phyloP scores from a whole-genome alignment of 2,888 invertebrate genomes.

The Liposcelis brunnea region DNA sequence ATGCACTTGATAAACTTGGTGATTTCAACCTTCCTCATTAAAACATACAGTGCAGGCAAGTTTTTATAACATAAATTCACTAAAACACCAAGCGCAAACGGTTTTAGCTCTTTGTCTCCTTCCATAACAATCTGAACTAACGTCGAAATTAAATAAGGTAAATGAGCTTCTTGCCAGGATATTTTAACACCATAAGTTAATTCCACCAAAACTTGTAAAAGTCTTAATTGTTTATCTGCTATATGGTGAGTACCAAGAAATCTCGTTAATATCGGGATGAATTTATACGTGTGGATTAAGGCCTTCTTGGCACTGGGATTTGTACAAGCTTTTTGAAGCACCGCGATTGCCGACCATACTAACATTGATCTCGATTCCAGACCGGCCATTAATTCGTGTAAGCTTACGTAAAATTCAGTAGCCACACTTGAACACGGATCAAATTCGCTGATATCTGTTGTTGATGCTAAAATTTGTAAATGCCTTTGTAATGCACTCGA shows the following conservation, averaged over 20 bases:
- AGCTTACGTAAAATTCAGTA: conserved; percentile 46
- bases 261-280: conserved; percentile 44
- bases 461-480: conserved; percentile 44
- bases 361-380: conserved; percentile 37
- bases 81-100: conserved; percentile 45
- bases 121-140: conserved; percentile 46
- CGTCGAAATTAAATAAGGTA: conserved; percentile 45
- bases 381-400: conserved; percentile 45
- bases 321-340: conserved; percentile 40
- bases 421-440: conserved; percentile 45
- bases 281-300: conserved; percentile 51
- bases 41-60: conserved; percentile 50
- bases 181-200: conserved; percentile 63
- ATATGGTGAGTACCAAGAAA: conserved; percentile 41
- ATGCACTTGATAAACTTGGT: conserved; percentile 46
- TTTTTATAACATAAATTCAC: conserved; percentile 68
- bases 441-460: conserved; percentile 45
- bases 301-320: conserved; percentile 43
- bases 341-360: conserved; percentile 47
- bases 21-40: conserved; percentile 52
- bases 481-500: conserved; percentile 3
- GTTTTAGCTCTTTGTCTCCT: conserved; percentile 31
- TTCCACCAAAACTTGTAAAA: conserved; percentile 49
- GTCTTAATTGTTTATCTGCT: conserved; percentile 42
- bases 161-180: conserved; percentile 62